A percentile compares a stretch with the other conserved stretches of the same genome.
Conservation (phyloP, 2,113 vertebrate species). For the Protomyctophum bolini region DNA sequence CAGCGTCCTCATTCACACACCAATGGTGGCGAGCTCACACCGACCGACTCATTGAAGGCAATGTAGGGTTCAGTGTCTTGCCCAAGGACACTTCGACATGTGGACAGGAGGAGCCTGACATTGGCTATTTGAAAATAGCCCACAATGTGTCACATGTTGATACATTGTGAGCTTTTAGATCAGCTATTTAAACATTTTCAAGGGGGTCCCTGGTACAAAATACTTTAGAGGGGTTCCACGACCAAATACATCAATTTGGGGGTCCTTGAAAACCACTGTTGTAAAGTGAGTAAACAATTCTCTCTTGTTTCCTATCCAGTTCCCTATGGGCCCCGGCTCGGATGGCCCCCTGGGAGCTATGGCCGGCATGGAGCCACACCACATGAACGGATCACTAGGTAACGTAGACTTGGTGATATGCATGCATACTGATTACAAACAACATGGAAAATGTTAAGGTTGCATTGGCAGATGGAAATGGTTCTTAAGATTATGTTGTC, state of each 20-base stretch:
- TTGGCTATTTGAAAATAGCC: no score
- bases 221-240: no score
- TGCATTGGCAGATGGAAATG: background rate
- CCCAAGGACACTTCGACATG: no score
- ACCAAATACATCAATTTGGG: background rate
- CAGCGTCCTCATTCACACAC: no score
- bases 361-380: conserved; percentile 98
- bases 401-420: conserved; percentile 35
- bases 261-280: background rate
- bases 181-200: no score
- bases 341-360: conserved; percentile 98
- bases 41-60: no score
- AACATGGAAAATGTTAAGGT: background rate
- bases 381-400: conserved; percentile 93
- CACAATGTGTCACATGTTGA: no score
- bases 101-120: no score
- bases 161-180: no score
- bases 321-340: conserved; percentile 96
- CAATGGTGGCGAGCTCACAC: no score
- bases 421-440: background rate
- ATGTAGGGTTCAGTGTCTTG: no score
- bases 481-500: background rate
- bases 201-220: no score
- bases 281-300: conserved; percentile 18
- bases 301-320: conserved; percentile 73